phyloP scores from a whole-genome alignment of 2,888 invertebrate genomes.

The Unio delphinus region DNA sequence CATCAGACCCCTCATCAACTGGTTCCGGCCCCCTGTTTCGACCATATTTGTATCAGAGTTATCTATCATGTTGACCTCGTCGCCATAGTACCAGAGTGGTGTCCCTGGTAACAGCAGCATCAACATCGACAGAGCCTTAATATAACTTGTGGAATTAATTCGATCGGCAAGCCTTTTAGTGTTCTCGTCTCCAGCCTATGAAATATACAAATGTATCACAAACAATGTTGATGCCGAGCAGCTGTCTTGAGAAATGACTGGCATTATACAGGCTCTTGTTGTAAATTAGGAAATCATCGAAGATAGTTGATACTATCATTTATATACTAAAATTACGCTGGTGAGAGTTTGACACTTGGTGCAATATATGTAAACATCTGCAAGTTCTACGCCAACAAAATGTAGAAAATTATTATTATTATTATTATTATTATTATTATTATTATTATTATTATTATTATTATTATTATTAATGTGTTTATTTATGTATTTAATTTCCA shows the following conservation, averaged over 20 bases:
- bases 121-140: slow-evolving; percentile 83
- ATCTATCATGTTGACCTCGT: slow-evolving; percentile 84
- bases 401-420: no score
- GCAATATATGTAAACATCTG: no score
- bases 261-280: neutral
- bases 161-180: slow-evolving; percentile 39
- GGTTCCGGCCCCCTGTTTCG: slow-evolving; percentile 19
- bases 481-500: no score
- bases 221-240: neutral
- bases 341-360: no score
- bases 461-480: no score
- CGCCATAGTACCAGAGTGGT: slow-evolving; percentile 89
- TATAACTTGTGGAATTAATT: slow-evolving; percentile 31
- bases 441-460: no score
- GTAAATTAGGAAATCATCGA: no score
- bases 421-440: no score
- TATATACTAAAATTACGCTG: no score
- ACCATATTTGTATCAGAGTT: neutral
- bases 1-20: slow-evolving; percentile 60
- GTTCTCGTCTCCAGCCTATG: slow-evolving; percentile 53
- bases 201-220: slow-evolving; percentile 5
- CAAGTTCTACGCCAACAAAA: no score
- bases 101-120: slow-evolving; percentile 86
- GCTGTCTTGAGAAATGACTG: neutral
- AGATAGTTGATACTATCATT: no score